Percentiles rank a stretch among this genome's conserved stretches.
These are phyloP conservation scores for Actinostola sp. DNA, from an alignment of 92 coral and sea anemone genomes.

Conservation along the genomic window DNA sequence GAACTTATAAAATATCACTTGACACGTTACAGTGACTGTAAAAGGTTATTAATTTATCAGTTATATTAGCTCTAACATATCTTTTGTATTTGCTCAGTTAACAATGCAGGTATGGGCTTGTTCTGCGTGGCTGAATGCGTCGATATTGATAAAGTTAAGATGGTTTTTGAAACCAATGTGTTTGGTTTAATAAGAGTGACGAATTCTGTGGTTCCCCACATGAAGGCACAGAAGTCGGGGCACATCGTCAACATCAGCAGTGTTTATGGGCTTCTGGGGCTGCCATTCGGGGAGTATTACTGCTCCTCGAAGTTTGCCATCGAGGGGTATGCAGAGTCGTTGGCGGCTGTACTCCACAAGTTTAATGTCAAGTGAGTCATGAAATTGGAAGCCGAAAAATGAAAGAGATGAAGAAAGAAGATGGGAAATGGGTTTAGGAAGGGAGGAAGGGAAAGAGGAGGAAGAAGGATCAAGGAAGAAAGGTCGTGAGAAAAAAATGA, in stretches of 20 bases:
- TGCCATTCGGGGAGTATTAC: conserved; percentile 68
- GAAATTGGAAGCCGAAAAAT: background rate
- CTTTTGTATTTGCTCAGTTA: conserved; percentile 67
- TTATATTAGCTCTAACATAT: too few relatives aligned
- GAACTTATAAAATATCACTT: too few relatives aligned
- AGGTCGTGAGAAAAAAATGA: too few relatives aligned
- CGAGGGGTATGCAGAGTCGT: conserved; percentile 78
- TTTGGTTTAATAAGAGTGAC: conserved; percentile 81
- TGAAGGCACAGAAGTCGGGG: conserved; percentile 80
- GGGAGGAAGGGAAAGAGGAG: too few relatives aligned
- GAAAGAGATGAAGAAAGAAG: too few relatives aligned
- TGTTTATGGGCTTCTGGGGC: conserved; percentile 64
- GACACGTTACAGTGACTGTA: too few relatives aligned
- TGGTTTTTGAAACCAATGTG: conserved; percentile 75
- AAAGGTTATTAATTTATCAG: too few relatives aligned
- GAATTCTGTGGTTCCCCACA: conserved; percentile 74
- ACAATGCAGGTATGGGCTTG: conserved; percentile 85
- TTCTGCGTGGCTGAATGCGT: conserved; percentile 71
- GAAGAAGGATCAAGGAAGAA: too few relatives aligned
- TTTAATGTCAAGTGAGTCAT: conserved; percentile 67
- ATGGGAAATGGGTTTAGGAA: too few relatives aligned
- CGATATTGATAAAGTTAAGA: conserved; percentile 50
- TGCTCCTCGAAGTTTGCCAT: conserved; percentile 87
- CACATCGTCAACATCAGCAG: conserved; percentile 78
- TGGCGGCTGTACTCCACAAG: conserved; percentile 67